Evolutionary conservation across 2,113 vertebrate species (phyloP).

Genomic region (Bagarius yarrelli): DNA sequence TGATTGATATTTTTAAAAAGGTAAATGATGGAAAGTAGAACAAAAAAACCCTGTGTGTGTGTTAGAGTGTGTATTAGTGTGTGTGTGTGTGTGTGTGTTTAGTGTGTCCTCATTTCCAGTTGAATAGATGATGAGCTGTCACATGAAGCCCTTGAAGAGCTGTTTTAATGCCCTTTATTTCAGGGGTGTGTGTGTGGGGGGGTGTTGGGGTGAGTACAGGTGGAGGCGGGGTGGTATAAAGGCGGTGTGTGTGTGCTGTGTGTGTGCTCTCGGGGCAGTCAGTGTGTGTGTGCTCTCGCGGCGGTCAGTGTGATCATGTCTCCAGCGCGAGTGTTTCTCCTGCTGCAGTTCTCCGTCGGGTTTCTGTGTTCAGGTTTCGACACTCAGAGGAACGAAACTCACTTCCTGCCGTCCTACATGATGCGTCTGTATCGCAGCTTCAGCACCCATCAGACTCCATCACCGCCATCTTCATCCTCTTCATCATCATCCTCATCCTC

Average conservation of each 20-base stretch:
- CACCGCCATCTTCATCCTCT: not conserved
- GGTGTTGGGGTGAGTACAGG: constrained; percentile 38
- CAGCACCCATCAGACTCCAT: constrained; percentile 60
- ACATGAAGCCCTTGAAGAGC: constrained; percentile 69
- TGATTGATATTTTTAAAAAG: not conserved
- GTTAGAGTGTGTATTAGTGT: not conserved
- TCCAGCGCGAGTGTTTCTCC: not conserved
- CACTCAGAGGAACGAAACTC: constrained; percentile 35
- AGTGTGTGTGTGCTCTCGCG: constrained; percentile 45
- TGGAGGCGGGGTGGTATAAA: constrained; percentile 64
- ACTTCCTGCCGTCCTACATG: constrained; percentile 72
- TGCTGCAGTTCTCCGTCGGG: not conserved
- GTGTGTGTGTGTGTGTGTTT: not conserved
- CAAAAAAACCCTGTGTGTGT: not conserved
- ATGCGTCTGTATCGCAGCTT: constrained; percentile 75
- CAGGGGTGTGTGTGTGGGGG: constrained; percentile 55
- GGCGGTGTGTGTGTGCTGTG: constrained; percentile 53
- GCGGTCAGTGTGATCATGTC: constrained; percentile 56
- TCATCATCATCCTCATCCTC: not conserved
- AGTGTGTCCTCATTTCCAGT: constrained; percentile 66
- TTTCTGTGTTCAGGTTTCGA: constrained; percentile 42
- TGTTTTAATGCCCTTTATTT: constrained; percentile 75
- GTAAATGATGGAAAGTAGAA: not conserved
- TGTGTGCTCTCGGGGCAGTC: constrained; percentile 56
- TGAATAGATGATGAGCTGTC: constrained; percentile 76